phyloP scores from a whole-genome alignment of 2,113 vertebrate species.

The Probosciger aterrimus region DNA sequence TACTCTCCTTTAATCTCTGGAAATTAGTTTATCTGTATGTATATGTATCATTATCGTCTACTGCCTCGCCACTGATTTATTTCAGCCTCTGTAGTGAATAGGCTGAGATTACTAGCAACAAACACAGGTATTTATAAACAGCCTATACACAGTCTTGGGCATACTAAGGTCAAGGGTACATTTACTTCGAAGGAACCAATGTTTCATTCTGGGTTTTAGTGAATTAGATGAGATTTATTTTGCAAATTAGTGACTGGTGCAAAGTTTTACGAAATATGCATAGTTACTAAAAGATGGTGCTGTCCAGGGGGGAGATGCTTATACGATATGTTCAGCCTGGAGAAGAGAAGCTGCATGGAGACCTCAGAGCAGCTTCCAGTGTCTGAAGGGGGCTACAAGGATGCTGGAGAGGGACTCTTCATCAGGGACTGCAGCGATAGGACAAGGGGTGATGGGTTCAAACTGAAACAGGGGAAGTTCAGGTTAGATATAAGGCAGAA shows the following conservation, averaged over 20 bases:
- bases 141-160: not conserved
- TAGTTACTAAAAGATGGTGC: not conserved
- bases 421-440: not conserved
- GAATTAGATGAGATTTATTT: not conserved
- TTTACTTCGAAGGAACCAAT: not conserved
- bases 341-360: not conserved
- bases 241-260: not conserved
- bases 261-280: not conserved
- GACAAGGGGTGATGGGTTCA: not conserved
- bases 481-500: no score
- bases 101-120: not conserved
- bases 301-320: not conserved
- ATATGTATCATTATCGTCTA: not conserved
- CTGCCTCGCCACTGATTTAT: conserved; percentile 7
- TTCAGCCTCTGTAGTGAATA: conserved; percentile 49
- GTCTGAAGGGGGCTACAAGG: not conserved
- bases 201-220: not conserved
- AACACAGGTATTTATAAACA: conserved; percentile 22
- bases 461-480: no score
- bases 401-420: not conserved
- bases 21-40: conserved; percentile 12
- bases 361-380: not conserved
- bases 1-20: conserved; percentile 39
- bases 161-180: not conserved
- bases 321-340: not conserved